These are phyloP conservation scores for Molossus alvarezi DNA, from an alignment of 2,797 vertebrate genomes.

Conservation along the genomic window DNA sequence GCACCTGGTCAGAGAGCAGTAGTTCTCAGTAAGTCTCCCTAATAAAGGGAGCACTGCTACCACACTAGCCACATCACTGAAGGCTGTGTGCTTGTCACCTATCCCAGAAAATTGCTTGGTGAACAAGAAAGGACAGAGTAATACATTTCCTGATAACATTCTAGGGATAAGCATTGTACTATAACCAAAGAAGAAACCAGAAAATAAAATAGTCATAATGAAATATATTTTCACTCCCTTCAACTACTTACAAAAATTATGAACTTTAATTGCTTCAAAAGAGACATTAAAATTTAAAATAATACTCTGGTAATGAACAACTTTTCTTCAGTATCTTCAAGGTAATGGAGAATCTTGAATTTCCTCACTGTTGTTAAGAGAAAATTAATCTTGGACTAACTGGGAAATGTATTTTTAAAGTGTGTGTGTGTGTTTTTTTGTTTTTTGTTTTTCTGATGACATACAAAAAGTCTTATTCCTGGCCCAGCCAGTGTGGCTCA, in stretches of 20 bases:
- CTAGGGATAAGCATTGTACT: background rate
- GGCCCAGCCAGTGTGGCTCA: too few species aligned
- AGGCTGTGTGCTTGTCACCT: background rate
- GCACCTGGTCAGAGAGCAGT: background rate
- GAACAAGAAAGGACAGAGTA: background rate
- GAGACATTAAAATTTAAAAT: background rate
- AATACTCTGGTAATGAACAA: background rate
- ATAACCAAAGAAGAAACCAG: background rate
- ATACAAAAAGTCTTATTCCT: background rate
- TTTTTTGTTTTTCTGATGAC: background rate
- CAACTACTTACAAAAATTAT: background rate
- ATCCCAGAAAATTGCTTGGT: background rate
- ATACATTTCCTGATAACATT: background rate
- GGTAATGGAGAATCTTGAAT: background rate
- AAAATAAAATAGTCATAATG: background rate
- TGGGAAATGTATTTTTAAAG: background rate
- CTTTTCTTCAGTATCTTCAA: background rate
- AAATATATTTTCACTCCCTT: background rate
- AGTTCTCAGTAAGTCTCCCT: background rate
- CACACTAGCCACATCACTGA: background rate
- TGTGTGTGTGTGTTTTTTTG: too few species aligned
- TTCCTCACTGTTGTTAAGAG: background rate
- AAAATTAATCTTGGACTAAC: slow-evolving; percentile 8
- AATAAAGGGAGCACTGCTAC: background rate
- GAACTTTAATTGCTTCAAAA: background rate